Base-by-base conservation (phyloP, 2,113 vertebrate species). In the Ochotona curzoniae region DNA sequence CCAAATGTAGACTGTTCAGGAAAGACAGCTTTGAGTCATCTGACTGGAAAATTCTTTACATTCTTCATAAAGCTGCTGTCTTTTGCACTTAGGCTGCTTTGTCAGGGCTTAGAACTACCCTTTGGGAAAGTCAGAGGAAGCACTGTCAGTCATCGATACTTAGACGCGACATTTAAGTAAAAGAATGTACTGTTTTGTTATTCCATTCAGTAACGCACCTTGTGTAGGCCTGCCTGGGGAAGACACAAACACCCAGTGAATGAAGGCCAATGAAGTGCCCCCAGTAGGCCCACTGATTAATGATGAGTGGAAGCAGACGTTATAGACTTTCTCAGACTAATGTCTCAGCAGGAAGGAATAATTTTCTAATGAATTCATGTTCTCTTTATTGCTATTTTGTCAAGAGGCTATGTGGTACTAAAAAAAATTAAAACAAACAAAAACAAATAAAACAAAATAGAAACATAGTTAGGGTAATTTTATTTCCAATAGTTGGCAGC, bases 1-100 rank as follows among this genome's bases (percentile, higher is more conserved):
- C 61, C 92, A 94, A 96, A 97, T 95, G 95, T 93, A 95, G 95
- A 94, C 87, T 93, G 70, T 88, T 96, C 95, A 92, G 95, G 94
- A 93, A 95, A 97, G 91, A 73, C 96, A 96, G 96, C 79, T 94
- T 96, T 90, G 87, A 93, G 93, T 84, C 96, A 97, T 95, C 95
- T 97, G 94, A 96, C 95, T 97, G n/a, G 73, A 71, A 96, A 96
- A 87, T 82, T 94, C 85, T 94, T 95, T 91, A 94, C 91, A 94
- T 47, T 93, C 83, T 96, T 94, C 96, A 95, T 95, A 86, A 96
- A 94, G 93, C 25, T 94, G 66, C 49, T 94, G 93, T 70, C 90
- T 81, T 95, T 89, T 71, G 83, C 81, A 23, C 93, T 35, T 2
- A 74, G 49, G 60, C 70, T 35, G 0, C 93, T 96, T 96, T 73